Conservation (phyloP, 2,888 invertebrate genomes). For the Drosophila helvetica region DNA sequence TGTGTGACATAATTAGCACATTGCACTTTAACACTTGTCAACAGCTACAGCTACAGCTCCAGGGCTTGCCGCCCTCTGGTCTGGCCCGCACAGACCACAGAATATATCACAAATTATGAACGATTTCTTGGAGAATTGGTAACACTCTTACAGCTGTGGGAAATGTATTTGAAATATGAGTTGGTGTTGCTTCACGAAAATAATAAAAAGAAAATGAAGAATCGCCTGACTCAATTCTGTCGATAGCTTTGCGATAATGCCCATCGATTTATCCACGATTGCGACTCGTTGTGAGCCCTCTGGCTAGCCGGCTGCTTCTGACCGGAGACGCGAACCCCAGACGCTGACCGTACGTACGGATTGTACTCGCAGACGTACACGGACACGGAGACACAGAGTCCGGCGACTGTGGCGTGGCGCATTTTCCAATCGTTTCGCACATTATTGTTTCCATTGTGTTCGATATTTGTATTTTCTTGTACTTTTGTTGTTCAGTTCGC, state of each 20-base stretch:
- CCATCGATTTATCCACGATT: conserved; percentile 70
- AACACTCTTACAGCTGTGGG: not conserved
- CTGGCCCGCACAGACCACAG: not conserved
- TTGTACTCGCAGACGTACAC: conserved; percentile 27
- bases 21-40: conserved; percentile 68
- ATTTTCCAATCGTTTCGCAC: conserved; percentile 79
- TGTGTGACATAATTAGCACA: conserved; percentile 74
- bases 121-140: not conserved
- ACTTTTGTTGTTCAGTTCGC: conserved; percentile 64
- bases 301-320: conserved; percentile 70
- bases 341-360: conserved; percentile 69
- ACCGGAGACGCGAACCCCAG: conserved; percentile 52
- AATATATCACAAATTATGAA: not conserved
- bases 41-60: conserved; percentile 18
- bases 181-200: not conserved
- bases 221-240: not conserved
- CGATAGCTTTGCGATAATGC: conserved; percentile 74
- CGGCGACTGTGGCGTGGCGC: conserved; percentile 57
- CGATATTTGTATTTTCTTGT: conserved; percentile 78
- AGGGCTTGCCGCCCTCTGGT: not conserved
- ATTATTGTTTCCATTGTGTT: conserved; percentile 80
- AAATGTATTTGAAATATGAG: not conserved
- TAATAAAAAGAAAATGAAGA: not conserved
- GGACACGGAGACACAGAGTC: conserved; percentile 36
- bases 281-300: conserved; percentile 66